Percentiles rank a stretch among this genome's conserved stretches.
phyloP scores from a whole-genome alignment of 2,113 vertebrate genomes.

The Pan troglodytes region NHGRI_mPanTro3-v2.1_pri NC_072404.2:126278001-126278500 shows the following conservation, averaged over 20 bases:
- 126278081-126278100: neutral
- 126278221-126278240: neutral
- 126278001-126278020: neutral
- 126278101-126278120: neutral
- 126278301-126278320: neutral
- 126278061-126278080: neutral
- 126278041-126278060: neutral
- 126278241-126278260: neutral
- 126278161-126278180: neutral
- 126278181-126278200: neutral
- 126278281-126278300: neutral
- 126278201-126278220: slow-evolving; percentile 16
- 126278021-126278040: neutral
- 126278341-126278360: neutral
- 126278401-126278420: neutral
- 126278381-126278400: neutral
- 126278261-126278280: neutral
- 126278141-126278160: neutral
- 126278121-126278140: neutral
- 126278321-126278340: neutral
- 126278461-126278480: neutral
- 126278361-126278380: neutral
- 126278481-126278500: neutral
- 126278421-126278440: neutral
- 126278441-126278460: neutral